A percentile compares a stretch with the other conserved stretches of the same genome.
phyloP scores from a whole-genome alignment of 2,113 vertebrate genomes.

The Pyxicephalus adspersus region DNA sequence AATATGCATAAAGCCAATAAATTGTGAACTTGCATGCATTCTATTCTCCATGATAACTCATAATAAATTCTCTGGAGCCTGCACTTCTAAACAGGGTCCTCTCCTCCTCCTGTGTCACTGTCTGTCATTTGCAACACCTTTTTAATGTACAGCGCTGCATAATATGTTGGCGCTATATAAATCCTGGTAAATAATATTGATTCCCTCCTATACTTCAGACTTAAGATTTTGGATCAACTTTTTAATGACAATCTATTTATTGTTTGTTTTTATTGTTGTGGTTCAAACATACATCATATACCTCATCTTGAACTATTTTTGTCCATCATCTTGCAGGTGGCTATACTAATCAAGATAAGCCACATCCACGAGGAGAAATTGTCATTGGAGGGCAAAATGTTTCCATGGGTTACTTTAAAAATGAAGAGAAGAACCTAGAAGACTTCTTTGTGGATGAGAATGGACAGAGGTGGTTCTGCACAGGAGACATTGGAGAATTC shows the following conservation, averaged over 20 bases:
- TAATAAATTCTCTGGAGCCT: too few species aligned
- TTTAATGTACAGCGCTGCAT: too few species aligned
- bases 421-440: constrained; percentile 75
- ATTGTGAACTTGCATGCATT: too few species aligned
- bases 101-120: too few species aligned
- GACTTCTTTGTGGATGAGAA: constrained; percentile 87
- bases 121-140: too few species aligned
- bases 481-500: constrained; percentile 93
- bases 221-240: neutral
- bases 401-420: constrained; percentile 90
- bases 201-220: neutral
- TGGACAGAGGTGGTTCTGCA: constrained; percentile 95
- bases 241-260: neutral
- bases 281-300: neutral
- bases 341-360: constrained; percentile 88
- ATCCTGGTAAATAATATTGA: too few species aligned
- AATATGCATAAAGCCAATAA: too few species aligned
- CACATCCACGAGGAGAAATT: constrained; percentile 92
- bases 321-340: constrained; percentile 76
- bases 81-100: too few species aligned
- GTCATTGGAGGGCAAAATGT: constrained; percentile 94
- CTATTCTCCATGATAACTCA: too few species aligned
- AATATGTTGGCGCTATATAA: too few species aligned
- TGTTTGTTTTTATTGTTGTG: neutral
- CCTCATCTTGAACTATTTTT: neutral